phyloP scores from a whole-genome alignment of 64 coral and sea anemone species.

The Stylophora pistillata region DNA sequence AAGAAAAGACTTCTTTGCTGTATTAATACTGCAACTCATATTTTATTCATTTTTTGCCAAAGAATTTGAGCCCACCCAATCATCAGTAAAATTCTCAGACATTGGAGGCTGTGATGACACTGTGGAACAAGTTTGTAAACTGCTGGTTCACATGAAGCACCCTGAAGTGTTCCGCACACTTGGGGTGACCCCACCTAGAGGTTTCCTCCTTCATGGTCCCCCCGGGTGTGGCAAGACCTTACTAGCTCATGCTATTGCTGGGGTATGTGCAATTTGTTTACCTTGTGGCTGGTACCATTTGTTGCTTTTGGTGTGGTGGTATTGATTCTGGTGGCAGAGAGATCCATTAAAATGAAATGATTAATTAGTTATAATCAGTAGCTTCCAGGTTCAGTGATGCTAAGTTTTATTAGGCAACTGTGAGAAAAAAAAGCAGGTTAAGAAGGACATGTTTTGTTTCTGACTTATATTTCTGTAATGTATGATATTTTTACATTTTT shows the following conservation, averaged over 20 bases:
- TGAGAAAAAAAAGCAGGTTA: too few species aligned
- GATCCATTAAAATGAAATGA: too few species aligned
- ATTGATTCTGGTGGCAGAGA: too few species aligned
- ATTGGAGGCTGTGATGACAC: constrained; percentile 87
- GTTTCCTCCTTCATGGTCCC: constrained; percentile 97
- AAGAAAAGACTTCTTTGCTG: too few species aligned
- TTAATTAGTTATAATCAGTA: too few species aligned
- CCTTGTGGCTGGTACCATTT: too few species aligned
- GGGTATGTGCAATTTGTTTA: constrained; percentile 46
- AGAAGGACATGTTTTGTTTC: too few species aligned
- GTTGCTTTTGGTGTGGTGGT: too few species aligned
- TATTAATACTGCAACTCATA: neutral
- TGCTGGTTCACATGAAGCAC: constrained; percentile 92
- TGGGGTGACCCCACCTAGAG: constrained; percentile 87
- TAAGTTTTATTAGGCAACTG: too few species aligned
- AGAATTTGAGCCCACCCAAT: constrained; percentile 68
- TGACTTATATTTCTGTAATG: too few species aligned
- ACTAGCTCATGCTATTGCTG: constrained; percentile 93
- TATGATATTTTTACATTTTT: too few species aligned
- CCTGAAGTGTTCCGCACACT: constrained; percentile 91
- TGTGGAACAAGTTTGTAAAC: constrained; percentile 88
- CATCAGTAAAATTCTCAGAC: constrained; percentile 84
- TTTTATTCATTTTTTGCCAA: neutral
- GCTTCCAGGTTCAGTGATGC: too few species aligned
- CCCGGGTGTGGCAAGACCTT: constrained; percentile 98